Evolutionary conservation across 1,140 invertebrate genomes (phyloP).

Genomic region (Himalopsyche phryganea): DNA sequence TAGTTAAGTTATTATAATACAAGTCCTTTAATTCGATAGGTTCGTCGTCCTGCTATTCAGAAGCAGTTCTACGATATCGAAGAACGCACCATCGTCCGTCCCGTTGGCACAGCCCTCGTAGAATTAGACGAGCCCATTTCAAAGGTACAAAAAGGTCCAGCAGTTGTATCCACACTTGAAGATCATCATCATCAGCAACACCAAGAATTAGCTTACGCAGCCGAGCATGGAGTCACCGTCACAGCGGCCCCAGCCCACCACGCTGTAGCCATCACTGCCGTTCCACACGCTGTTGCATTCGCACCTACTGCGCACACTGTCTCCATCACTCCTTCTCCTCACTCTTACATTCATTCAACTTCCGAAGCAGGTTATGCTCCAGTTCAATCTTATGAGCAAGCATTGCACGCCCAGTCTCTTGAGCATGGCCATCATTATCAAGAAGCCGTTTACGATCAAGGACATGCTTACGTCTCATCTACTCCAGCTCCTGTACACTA

Average conservation of each 20-base stretch:
- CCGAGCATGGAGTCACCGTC: slow-evolving; percentile 14
- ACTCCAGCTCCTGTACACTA: slow-evolving; percentile 34
- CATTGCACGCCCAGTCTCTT: not conserved
- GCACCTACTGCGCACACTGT: slow-evolving; percentile 33
- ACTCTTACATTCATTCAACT: slow-evolving; percentile 13
- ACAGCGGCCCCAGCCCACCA: slow-evolving; percentile 10
- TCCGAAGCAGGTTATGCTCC: slow-evolving; percentile 8
- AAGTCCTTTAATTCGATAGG: slow-evolving; percentile 35
- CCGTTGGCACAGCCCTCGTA: slow-evolving; percentile 59
- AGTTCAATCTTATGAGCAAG: slow-evolving; percentile 11
- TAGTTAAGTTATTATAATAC: not conserved
- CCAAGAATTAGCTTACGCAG: slow-evolving; percentile 1
- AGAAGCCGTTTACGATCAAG: slow-evolving; percentile 2
- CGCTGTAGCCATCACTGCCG: slow-evolving; percentile 7
- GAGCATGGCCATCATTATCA: slow-evolving; percentile 9
- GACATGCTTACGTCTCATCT: slow-evolving; percentile 25
- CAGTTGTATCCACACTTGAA: slow-evolving; percentile 42
- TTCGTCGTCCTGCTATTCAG: slow-evolving; percentile 61
- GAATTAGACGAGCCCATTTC: slow-evolving; percentile 60
- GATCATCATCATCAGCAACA: slow-evolving; percentile 28
- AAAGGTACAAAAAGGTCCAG: slow-evolving; percentile 55
- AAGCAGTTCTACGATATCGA: slow-evolving; percentile 67
- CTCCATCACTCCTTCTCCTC: slow-evolving; percentile 30
- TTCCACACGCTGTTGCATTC: slow-evolving; percentile 27
- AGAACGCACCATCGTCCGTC: slow-evolving; percentile 59